Conservation (phyloP, 2,888 invertebrate genomes). For the Neoitamus cyanurus region DNA sequence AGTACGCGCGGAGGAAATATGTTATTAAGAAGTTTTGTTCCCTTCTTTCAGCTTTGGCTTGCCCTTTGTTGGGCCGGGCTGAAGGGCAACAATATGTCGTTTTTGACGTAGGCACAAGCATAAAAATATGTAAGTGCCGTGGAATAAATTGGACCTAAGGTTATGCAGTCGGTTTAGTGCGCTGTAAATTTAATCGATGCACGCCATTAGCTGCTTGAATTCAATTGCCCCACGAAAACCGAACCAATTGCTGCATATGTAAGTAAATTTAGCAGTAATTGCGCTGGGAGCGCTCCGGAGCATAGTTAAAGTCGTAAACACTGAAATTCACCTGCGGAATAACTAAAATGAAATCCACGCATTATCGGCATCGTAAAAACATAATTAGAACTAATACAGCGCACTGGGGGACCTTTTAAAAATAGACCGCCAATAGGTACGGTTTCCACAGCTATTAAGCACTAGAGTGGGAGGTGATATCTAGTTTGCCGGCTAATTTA, state of each 20-base stretch:
- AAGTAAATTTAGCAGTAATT: neutral
- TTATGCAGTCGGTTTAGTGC: neutral
- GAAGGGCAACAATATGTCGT: neutral
- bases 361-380: slow-evolving; percentile 24
- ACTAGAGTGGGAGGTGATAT: slow-evolving; percentile 25
- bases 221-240: neutral
- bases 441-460: slow-evolving; percentile 20
- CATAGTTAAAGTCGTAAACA: neutral
- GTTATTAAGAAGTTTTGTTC: neutral
- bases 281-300: neutral
- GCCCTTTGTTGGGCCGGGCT: neutral
- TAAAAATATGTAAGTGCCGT: no score
- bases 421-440: slow-evolving; percentile 26
- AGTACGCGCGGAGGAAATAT: neutral
- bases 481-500: slow-evolving; percentile 24
- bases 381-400: slow-evolving; percentile 23
- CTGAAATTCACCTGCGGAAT: neutral
- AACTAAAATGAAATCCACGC: slow-evolving; percentile 14
- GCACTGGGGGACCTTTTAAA: neutral
- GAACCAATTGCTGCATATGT: neutral
- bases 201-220: neutral
- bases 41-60: neutral
- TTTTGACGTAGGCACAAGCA: neutral
- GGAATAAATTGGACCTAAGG: no score
- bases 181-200: neutral